phyloP scores from a whole-genome alignment of 2,113 vertebrate genomes.

The Zosterops japonicus region DNA sequence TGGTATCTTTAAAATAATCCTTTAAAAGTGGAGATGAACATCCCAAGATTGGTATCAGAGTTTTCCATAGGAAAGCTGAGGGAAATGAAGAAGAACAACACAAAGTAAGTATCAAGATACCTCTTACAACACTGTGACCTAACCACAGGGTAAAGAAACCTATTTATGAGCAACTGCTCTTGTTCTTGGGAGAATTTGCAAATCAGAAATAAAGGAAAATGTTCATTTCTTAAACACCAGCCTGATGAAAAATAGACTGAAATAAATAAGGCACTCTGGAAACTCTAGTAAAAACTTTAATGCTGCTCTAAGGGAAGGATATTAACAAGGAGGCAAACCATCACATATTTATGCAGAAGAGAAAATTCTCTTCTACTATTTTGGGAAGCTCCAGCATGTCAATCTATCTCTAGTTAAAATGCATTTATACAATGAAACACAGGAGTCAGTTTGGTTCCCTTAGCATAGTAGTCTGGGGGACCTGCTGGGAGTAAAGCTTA shows the following conservation, averaged over 20 bases:
- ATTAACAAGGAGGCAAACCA: neutral
- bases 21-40: neutral
- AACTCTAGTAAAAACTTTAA: neutral
- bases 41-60: neutral
- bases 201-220: neutral
- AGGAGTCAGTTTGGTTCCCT: neutral
- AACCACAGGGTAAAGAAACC: neutral
- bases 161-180: fast-evolving
- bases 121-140: neutral
- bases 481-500: slow-evolving; percentile 33
- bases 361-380: neutral
- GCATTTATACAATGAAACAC: neutral
- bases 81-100: neutral
- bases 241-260: neutral
- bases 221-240: neutral
- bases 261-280: neutral
- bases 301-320: neutral
- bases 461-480: neutral
- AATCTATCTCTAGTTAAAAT: slow-evolving; percentile 19
- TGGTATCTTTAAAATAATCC: neutral
- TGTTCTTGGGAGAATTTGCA: neutral
- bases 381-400: neutral
- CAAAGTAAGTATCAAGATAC: neutral
- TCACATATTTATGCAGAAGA: neutral
- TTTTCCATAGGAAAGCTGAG: neutral